Evolutionary conservation across 2,113 vertebrate species (phyloP).

Genomic region (Myrmecobius fasciatus): DNA sequence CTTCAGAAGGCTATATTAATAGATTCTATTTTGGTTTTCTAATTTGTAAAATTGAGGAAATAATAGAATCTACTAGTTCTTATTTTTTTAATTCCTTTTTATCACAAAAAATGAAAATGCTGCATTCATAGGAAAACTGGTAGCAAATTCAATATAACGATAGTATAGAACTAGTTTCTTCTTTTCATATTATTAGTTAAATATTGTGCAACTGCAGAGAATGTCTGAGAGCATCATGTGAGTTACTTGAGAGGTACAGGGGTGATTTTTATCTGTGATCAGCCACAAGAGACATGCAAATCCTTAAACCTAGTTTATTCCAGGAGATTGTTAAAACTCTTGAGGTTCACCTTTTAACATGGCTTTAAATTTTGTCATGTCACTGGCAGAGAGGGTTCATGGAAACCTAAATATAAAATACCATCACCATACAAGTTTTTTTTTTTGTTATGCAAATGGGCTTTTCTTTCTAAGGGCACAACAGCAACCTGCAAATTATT

Average conservation of each 20-base stretch:
- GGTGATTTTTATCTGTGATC: neutral
- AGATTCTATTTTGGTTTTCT: neutral
- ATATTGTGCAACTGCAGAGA: neutral
- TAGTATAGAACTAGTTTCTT: neutral
- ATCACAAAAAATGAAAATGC: neutral
- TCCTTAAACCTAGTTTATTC: neutral
- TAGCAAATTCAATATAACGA: neutral
- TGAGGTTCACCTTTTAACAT: slow-evolving; percentile 2
- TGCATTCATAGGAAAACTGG: neutral
- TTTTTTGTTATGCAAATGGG: neutral
- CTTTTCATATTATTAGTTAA: slow-evolving; percentile 15
- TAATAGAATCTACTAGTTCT: neutral
- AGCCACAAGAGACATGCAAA: neutral
- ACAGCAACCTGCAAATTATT: neutral
- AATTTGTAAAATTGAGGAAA: neutral
- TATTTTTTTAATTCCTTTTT: neutral
- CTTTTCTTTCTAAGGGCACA: too few relatives aligned
- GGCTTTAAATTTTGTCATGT: neutral
- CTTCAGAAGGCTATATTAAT: neutral
- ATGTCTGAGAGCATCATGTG: neutral
- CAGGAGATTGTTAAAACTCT: slow-evolving; percentile 5
- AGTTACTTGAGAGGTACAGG: neutral
- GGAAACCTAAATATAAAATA: neutral
- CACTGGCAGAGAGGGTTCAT: neutral
- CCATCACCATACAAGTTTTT: neutral